Percentiles rank a stretch among this genome's conserved stretches.
These are phyloP conservation scores for Drosophila biarmipes DNA, from an alignment of 1,140 invertebrate genomes.

Conservation along the genomic window DNA sequence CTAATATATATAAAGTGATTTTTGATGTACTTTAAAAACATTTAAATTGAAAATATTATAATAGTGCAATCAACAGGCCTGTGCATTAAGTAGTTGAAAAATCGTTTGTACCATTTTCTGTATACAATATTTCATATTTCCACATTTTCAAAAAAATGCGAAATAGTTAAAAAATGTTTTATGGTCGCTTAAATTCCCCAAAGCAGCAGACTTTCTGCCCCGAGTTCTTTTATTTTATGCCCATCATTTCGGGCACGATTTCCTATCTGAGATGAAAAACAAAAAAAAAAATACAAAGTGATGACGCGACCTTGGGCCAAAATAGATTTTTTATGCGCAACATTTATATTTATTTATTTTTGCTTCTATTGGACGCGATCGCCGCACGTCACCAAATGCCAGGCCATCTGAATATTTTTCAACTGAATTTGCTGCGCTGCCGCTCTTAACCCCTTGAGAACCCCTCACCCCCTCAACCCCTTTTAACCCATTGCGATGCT, in stretches of 20 bases:
- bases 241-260: background rate
- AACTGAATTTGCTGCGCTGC: slow-evolving; percentile 16
- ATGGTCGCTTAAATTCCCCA: too few relatives aligned
- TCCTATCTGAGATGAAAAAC: background rate
- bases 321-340: slow-evolving; percentile 76
- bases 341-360: slow-evolving; percentile 42
- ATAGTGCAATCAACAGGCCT: too few relatives aligned
- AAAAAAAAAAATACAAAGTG: slow-evolving; percentile 50
- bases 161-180: background rate
- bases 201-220: background rate
- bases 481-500: background rate
- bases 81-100: too few relatives aligned
- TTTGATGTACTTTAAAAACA: too few relatives aligned
- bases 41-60: too few relatives aligned
- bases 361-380: slow-evolving; percentile 17
- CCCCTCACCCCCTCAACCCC: slow-evolving; percentile 1
- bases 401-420: slow-evolving; percentile 35
- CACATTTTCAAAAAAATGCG: too few relatives aligned
- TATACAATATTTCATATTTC: too few relatives aligned
- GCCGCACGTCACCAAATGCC: slow-evolving; percentile 57
- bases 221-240: background rate
- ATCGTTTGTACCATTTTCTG: too few relatives aligned
- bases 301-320: slow-evolving; percentile 76
- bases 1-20: too few relatives aligned
- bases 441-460: slow-evolving; percentile 5